phyloP scores from a whole-genome alignment of 2,888 invertebrate species.

The Tubulanus polymorphus region DNA sequence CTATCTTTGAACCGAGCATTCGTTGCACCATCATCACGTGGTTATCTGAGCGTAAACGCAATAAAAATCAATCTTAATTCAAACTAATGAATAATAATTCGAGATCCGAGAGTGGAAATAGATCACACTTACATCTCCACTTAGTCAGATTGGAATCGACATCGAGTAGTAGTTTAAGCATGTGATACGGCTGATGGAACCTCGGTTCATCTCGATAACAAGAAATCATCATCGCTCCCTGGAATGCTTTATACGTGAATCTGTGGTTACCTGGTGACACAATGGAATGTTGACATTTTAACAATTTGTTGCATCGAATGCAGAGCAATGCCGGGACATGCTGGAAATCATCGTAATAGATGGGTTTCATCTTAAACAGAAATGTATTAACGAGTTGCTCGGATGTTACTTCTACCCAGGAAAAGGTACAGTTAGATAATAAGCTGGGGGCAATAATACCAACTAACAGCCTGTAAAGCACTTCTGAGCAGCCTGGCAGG shows the following conservation, averaged over 20 bases:
- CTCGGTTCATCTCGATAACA: constrained; percentile 95
- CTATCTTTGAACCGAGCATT: constrained; percentile 92
- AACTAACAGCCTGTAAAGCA: too few species aligned
- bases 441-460: too few species aligned
- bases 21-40: constrained; percentile 98
- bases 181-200: constrained; percentile 96
- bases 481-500: too few species aligned
- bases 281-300: too few species aligned
- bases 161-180: constrained; percentile 91
- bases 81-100: neutral
- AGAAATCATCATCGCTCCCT: constrained; percentile 97
- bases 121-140: constrained; percentile 85
- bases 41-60: constrained; percentile 68
- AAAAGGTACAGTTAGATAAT: too few species aligned
- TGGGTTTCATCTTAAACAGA: too few species aligned
- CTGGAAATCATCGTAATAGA: too few species aligned
- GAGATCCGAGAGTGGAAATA: neutral
- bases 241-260: constrained; percentile 84
- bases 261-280: constrained; percentile 64
- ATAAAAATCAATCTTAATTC: neutral
- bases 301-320: too few species aligned
- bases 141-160: constrained; percentile 97
- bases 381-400: too few species aligned
- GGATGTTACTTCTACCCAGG: too few species aligned
- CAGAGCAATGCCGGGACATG: too few species aligned